Base-by-base conservation (phyloP, 2,797 vertebrate genomes). In the Neopelma chrysocephalum region DNA sequence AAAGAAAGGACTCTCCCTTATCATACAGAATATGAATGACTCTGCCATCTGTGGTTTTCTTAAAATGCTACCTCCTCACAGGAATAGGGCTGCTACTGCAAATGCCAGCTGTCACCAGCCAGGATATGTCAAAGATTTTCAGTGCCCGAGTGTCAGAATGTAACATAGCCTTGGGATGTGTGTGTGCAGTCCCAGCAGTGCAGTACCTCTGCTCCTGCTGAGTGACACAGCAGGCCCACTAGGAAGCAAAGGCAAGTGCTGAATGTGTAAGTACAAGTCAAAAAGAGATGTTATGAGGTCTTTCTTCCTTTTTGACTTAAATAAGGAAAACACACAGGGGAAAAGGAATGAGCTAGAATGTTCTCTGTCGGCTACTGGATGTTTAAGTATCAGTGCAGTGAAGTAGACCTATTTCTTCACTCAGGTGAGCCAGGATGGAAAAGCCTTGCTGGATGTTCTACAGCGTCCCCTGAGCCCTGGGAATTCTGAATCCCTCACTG, bases 341-440 rank as follows among this genome's bases (percentile, higher is more conserved):
- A 31, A 58, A 47, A 90, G 62, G 43, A 42, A 62, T 23, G 26
- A 26, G 43, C 34, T 82, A 38, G 58, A 15, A 48, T 70, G 23
- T 72, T 66, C 51, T 84, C 50, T 69, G 48, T 38, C 27, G 40
- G 42, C n/a, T 89, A 22, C 40, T 48, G n/a, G 25, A 16, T 93
- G 36, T 73, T 80, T 23, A 68, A 61, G 31, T 62, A 68, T 31
- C 83, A 82, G 53, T 42, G 26, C 40, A 66, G 10, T 94, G 42
- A 94, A 69, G 38, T 7, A 79, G 19, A 64, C 21, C 10, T 68
- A 1, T 72, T 90, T 95, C 82, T 96, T 78, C 69, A 45, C 75
- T 50, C 96, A 99, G 99, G 99, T 99, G 68, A 99, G 99, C 97
- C 99, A 99, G 96, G 99, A 99, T 60, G 99, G 99, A 69, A 99